Evolutionary conservation across 2,888 invertebrate genomes (phyloP).

Genomic region (Melieria crassipennis): DNA sequence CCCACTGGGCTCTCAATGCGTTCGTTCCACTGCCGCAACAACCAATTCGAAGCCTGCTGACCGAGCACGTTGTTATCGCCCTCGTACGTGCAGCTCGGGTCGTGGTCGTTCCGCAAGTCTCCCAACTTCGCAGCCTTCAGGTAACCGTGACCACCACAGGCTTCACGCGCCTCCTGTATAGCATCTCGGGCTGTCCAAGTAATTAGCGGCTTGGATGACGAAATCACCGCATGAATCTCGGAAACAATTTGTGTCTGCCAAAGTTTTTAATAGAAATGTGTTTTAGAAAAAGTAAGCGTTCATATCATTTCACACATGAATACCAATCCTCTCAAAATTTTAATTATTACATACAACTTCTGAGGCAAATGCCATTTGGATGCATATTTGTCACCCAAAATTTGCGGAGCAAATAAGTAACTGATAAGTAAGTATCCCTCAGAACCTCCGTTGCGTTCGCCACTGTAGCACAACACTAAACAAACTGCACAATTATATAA

Average conservation of each 20-base stretch:
- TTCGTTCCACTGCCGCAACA: conserved; percentile 71
- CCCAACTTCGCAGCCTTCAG: conserved; percentile 81
- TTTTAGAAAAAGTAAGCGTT: not conserved
- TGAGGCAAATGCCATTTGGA: no score
- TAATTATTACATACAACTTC: no score
- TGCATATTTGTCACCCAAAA: no score
- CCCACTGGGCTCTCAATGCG: conserved; percentile 74
- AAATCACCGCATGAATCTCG: conserved; percentile 75
- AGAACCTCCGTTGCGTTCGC: no score
- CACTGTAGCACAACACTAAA: no score
- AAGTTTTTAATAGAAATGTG: no score
- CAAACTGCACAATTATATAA: no score
- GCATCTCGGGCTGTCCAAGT: conserved; percentile 81
- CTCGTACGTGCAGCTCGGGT: conserved; percentile 91
- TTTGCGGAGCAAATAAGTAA: no score
- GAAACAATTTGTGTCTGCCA: conserved; percentile 66
- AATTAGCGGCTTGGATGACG: conserved; percentile 73
- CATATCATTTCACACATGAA: not conserved
- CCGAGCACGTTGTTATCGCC: conserved; percentile 93
- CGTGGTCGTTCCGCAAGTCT: conserved; percentile 85
- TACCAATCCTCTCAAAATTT: not conserved
- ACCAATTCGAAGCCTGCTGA: conserved; percentile 91
- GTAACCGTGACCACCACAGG: conserved; percentile 90
- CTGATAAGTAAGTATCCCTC: no score
- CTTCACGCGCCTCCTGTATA: conserved; percentile 85